Base-by-base conservation (phyloP, 2,113 vertebrate species). In the Onychorhynchus coronatus region DNA sequence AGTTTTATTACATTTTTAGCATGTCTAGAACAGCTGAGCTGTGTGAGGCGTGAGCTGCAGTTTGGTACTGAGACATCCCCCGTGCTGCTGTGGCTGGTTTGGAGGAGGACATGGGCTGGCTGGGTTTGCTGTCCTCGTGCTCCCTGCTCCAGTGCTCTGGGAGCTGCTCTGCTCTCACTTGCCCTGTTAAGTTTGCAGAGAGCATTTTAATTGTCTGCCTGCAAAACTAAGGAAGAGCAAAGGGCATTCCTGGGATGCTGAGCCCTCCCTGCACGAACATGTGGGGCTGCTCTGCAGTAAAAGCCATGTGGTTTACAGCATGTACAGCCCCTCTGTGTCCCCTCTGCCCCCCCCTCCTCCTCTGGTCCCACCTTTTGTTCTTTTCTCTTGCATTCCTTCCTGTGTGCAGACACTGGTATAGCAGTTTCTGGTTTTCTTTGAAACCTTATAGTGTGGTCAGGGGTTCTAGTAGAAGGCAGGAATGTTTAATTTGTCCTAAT, bases 71-170 rank as follows among this genome's bases (percentile, higher is more conserved):
- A 46, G 46, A 35, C 28, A 8, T 49, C 17, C 7, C 1, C 0
- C 35, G 56, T 27, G 16, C 67, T 73, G 50, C 63, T 8, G 6
- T 12, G 12, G 17, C 70, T 75, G 81, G 49, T 22, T 25, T 70
- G 50, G 63, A 44, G 52, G 56, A 21, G 65, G 39, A 49, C 55
- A 35, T 2, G 6, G 3, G 12, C 8, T n/a, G 67, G 9, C 62
- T 79, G 46, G 42, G 15, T 31, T 39, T 37, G 27, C 67, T 72
- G 0, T 23, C 0, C 0, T 16, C 27, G 20, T 37, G 28, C 28
- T 63, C 28, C 39, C 39, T 47, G 30, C 27, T 12, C 49, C 5
- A 22, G 3, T 25, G 14, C 62, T 56, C 53, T 30, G 41, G 22
- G 46, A 66, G n/a, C 13, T 91, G 46, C 47, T 85, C 33, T 82